These are phyloP conservation scores for Sardina pilchardus DNA, from an alignment of 2,113 vertebrate genomes.

Conservation along the genomic window DNA sequence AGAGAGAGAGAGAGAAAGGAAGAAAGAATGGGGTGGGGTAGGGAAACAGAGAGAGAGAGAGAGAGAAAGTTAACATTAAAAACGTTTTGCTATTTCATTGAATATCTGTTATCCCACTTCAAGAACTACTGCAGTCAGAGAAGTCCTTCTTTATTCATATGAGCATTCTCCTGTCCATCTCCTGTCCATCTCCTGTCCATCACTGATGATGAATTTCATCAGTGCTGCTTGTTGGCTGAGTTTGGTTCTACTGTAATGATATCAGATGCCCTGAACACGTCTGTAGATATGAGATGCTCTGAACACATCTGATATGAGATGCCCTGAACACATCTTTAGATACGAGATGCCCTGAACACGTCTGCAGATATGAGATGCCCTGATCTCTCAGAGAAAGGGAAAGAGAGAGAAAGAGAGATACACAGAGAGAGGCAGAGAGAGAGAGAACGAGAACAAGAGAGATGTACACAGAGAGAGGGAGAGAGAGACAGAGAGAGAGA, in stretches of 20 bases:
- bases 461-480: not conserved
- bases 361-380: too few species aligned
- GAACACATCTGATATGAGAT: too few species aligned
- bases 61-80: not conserved
- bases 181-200: not conserved
- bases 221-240: too few species aligned
- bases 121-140: too few species aligned
- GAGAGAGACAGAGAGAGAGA: not conserved
- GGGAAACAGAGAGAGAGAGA: not conserved
- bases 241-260: too few species aligned
- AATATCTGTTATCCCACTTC: not conserved
- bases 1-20: not conserved
- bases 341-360: too few species aligned
- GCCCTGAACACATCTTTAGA: too few species aligned
- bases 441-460: not conserved
- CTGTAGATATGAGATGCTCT: too few species aligned
- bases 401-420: constrained; percentile 11
- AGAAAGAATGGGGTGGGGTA: not conserved
- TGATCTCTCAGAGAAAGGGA: not conserved
- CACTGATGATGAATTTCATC: too few species aligned
- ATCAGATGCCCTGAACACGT: too few species aligned
- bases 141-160: too few species aligned
- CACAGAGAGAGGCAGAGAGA: not conserved
- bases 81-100: not conserved
- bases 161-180: not conserved